Conservation (phyloP, 1,140 invertebrate species). For the Frieseomelitta varia region DNA sequence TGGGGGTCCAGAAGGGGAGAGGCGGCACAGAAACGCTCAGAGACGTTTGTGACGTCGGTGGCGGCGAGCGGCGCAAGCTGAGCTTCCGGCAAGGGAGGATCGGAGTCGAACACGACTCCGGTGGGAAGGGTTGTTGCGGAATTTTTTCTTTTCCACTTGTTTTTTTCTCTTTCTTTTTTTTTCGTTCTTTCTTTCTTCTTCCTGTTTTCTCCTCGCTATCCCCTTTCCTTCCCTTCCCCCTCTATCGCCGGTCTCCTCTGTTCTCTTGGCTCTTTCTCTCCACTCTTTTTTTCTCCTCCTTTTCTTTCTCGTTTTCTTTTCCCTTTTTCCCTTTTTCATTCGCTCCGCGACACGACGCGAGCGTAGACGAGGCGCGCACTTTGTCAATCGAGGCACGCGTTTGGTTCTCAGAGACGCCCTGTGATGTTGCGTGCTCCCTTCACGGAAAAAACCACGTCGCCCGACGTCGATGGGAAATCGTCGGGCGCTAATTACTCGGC, state of each 20-base stretch:
- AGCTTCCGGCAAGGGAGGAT: slow-evolving; percentile 27
- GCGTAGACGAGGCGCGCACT: not conserved
- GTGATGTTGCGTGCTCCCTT: not conserved
- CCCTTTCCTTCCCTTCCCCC: not conserved
- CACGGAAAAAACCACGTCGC: not conserved
- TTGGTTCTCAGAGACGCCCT: not conserved
- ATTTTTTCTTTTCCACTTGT: not conserved
- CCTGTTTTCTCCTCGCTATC: too few species aligned
- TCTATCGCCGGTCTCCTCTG: not conserved
- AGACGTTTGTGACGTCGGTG: slow-evolving; percentile 60
- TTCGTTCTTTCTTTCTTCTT: not conserved
- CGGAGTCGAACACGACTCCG: slow-evolving; percentile 17
- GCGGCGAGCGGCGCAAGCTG: slow-evolving; percentile 21
- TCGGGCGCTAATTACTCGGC: not conserved
- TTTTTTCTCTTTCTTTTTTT: not conserved
- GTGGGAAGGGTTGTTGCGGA: slow-evolving; percentile 30
- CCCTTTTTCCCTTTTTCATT: not conserved
- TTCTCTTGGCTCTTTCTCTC: not conserved
- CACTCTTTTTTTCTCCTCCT: not conserved
- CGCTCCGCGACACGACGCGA: not conserved
- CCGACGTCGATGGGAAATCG: not conserved
- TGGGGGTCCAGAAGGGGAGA: not conserved
- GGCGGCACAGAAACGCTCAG: slow-evolving; percentile 52
- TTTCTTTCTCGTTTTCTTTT: not conserved
- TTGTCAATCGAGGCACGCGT: slow-evolving; percentile 38